phyloP scores from a whole-genome alignment of 2,888 invertebrate species.

The Drosophila kokeensis region DNA sequence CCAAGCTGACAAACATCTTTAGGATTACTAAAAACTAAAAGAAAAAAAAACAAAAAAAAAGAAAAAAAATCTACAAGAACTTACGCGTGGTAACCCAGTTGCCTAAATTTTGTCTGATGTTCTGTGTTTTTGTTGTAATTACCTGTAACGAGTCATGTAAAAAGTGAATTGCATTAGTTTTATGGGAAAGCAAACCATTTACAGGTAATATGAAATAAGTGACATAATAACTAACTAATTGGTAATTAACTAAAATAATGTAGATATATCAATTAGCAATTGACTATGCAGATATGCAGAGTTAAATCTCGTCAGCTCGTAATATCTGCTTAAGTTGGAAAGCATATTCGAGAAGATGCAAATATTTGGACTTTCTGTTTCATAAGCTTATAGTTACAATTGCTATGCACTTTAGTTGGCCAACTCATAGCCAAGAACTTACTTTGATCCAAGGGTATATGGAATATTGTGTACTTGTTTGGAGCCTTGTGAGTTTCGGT shows the following conservation, averaged over 20 bases:
- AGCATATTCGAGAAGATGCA: not conserved
- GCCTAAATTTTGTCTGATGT: conserved; percentile 36
- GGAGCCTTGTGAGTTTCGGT: not conserved
- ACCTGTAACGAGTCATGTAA: conserved; percentile 46
- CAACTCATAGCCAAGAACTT: not conserved
- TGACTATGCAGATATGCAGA: not conserved
- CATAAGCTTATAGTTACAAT: not conserved
- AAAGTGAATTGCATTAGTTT: conserved; percentile 29
- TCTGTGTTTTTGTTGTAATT: conserved; percentile 39
- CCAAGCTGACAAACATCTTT: conserved; percentile 27
- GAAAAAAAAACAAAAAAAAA: not conserved
- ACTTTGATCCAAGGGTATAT: not conserved
- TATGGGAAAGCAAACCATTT: not conserved
- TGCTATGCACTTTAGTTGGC: not conserved
- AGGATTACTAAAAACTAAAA: conserved; percentile 1
- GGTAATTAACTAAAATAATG: not conserved
- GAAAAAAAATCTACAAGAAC: conserved; percentile 6
- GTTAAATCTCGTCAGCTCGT: not conserved
- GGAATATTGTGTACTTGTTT: not conserved
- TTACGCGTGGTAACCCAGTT: conserved; percentile 60
- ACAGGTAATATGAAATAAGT: not conserved
- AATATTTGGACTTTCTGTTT: not conserved
- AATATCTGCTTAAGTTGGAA: not conserved
- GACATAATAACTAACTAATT: not conserved
- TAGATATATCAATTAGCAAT: not conserved